Percentiles rank a stretch among this genome's conserved stretches.
Evolutionary conservation across 2,113 vertebrate species (phyloP).

Genomic region (Salvelinus sp.): DNA sequence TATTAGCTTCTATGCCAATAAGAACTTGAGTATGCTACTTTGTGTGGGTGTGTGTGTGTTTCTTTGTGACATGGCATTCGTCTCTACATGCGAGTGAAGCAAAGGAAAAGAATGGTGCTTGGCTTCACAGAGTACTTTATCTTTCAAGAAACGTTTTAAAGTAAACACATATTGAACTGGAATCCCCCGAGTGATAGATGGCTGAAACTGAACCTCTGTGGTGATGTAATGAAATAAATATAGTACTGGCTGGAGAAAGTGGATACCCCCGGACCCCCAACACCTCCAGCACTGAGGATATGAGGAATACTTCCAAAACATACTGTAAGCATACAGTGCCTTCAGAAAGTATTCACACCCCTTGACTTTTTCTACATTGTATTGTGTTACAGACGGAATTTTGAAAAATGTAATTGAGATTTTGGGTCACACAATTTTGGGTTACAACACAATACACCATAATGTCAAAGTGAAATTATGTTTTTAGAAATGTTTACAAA

Average conservation of each 20-base stretch:
- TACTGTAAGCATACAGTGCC: not conserved
- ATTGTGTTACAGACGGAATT: too few relatives aligned
- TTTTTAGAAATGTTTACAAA: too few relatives aligned
- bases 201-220: slow-evolving; percentile 55
- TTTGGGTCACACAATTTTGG: too few relatives aligned
- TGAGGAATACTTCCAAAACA: slow-evolving; percentile 14
- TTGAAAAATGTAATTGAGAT: too few relatives aligned
- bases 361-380: too few relatives aligned
- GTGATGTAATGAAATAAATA: slow-evolving; percentile 59
- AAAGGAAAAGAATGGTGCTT: slow-evolving; percentile 25
- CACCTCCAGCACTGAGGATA: slow-evolving; percentile 31
- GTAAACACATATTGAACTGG: slow-evolving; percentile 42
- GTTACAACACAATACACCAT: too few relatives aligned
- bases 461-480: too few relatives aligned
- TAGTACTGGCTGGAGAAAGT: slow-evolving; percentile 53
- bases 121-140: slow-evolving; percentile 21
- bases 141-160: slow-evolving; percentile 9
- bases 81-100: slow-evolving; percentile 10
- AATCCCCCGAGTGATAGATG: slow-evolving; percentile 53
- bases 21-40: not conserved
- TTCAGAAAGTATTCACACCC: too few relatives aligned
- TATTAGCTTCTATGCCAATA: not conserved
- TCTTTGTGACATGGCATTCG: not conserved
- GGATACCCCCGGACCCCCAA: slow-evolving; percentile 53
- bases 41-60: not conserved